phyloP scores from a whole-genome alignment of 2,888 invertebrate genomes.

The Nomada lathburiana region DNA sequence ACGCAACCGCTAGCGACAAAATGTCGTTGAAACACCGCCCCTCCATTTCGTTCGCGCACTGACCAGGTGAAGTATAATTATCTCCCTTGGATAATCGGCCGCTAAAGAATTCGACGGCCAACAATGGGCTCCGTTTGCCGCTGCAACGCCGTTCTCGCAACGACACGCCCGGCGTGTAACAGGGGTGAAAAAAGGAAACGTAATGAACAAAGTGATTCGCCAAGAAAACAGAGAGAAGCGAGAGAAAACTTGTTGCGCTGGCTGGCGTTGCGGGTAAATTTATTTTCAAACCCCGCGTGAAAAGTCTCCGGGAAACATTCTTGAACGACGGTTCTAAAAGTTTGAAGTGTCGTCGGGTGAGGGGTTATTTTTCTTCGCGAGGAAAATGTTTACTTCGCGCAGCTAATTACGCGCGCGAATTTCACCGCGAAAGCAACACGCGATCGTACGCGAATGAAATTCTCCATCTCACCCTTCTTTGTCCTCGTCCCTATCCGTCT shows the following conservation, averaged over 20 bases:
- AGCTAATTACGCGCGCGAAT: constrained; percentile 5
- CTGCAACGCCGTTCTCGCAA: neutral
- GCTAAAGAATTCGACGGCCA: neutral
- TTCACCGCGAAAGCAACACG: constrained; percentile 12
- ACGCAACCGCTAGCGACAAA: neutral
- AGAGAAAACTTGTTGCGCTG: constrained; percentile 4
- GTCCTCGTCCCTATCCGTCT: constrained; percentile 62
- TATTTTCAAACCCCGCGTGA: neutral
- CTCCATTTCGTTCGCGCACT: constrained; percentile 1
- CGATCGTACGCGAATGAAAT: constrained; percentile 19
- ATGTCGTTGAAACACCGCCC: constrained; percentile 16
- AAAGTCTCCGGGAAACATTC: neutral
- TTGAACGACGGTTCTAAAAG: neutral
- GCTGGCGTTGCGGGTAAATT: neutral
- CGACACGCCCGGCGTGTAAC: neutral
- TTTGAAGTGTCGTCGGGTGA: neutral
- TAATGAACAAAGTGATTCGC: neutral
- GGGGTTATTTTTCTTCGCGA: neutral
- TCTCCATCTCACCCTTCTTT: constrained; percentile 73
- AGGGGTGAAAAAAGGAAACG: neutral
- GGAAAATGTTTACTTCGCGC: neutral
- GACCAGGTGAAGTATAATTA: constrained; percentile 9
- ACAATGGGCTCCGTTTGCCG: neutral
- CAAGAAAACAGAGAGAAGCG: constrained; percentile 14
- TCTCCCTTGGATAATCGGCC: neutral